Base-by-base conservation (phyloP, 2,113 vertebrate genomes). In the Calyptomena viridis region DNA sequence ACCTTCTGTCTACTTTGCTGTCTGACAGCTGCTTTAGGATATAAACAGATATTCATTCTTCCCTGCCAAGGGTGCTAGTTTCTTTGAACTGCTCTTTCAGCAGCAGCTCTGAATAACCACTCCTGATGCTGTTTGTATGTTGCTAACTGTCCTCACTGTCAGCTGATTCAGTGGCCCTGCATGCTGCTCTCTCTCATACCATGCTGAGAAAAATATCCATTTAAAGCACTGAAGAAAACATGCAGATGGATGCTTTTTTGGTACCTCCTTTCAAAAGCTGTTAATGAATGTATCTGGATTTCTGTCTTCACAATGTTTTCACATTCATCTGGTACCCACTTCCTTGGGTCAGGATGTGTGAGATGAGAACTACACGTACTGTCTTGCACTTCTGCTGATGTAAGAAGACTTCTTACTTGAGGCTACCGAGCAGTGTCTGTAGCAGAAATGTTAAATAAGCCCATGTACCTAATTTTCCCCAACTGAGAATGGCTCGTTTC, bases 11-110 rank as follows among this genome's bases (percentile, higher is more conserved):
- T 92, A 24, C 63, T 93, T 69, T 91, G 42, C 50, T 40, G 67
- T 84, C 79, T 94, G 82, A 73, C 47, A 88, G 74, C 39, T 86
- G 76, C 52, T 91, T 80, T 90, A 67, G 60, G 30, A 91, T 56
- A 84, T n/a, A 93, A 90, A 27, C 19, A 86, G 60, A n/a, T 64
- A 86, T 90, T 95, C 82, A 86, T 90, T 88, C 68, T 60, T 93
- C 39, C 49, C 44, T 91, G 37, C 39, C 47, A 77, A 42, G 14
- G 11, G 2, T 92, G 75, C 92, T 92, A 96, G 39, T 47, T 78
- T 77, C 86, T 89, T 84, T 50, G 59, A 42, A 69, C 53, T 78
- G 56, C 60, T 86, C 52, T 84, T 81, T 81, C 56, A 67, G 60
- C 55, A 71, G 39, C 79, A 8, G 23, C 55, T 71, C 63, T 69